Evolutionary conservation across 2,888 invertebrate species (phyloP).

Genomic region (Zeuzera pyrina): DNA sequence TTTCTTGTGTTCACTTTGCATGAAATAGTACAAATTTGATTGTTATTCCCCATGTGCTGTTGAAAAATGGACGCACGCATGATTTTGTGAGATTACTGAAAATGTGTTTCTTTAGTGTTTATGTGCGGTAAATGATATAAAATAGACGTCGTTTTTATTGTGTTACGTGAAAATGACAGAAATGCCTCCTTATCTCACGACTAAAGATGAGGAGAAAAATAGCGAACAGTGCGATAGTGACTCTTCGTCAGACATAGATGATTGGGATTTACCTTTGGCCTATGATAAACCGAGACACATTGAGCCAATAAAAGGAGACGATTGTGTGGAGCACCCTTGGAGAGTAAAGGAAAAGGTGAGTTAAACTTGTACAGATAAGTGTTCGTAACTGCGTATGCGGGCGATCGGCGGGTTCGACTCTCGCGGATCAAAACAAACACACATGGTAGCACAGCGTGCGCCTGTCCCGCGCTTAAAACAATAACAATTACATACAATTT

Average conservation of each 20-base stretch:
- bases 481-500: too few species aligned
- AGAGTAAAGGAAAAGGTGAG: constrained; percentile 91
- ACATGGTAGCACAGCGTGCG: too few species aligned
- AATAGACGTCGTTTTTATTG: constrained; percentile 31
- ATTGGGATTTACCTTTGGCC: constrained; percentile 80
- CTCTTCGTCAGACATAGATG: constrained; percentile 62
- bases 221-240: constrained; percentile 57
- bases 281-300: constrained; percentile 78
- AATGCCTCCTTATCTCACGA: constrained; percentile 66
- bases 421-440: constrained; percentile 53
- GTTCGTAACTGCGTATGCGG: constrained; percentile 33
- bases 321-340: constrained; percentile 89
- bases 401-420: too few species aligned
- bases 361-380: constrained; percentile 6
- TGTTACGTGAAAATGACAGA: constrained; percentile 64
- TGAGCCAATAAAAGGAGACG: constrained; percentile 57
- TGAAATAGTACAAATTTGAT: constrained; percentile 31
- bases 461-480: too few species aligned
- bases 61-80: constrained; percentile 67
- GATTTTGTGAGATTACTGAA: constrained; percentile 49
- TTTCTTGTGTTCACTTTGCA: too few species aligned
- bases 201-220: constrained; percentile 59
- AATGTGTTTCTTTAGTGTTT: constrained; percentile 44
- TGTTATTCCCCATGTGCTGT: constrained; percentile 66
- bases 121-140: constrained; percentile 33